Base-by-base conservation (phyloP, 2,888 invertebrate genomes). In the Tromatobia lineatoria region DNA sequence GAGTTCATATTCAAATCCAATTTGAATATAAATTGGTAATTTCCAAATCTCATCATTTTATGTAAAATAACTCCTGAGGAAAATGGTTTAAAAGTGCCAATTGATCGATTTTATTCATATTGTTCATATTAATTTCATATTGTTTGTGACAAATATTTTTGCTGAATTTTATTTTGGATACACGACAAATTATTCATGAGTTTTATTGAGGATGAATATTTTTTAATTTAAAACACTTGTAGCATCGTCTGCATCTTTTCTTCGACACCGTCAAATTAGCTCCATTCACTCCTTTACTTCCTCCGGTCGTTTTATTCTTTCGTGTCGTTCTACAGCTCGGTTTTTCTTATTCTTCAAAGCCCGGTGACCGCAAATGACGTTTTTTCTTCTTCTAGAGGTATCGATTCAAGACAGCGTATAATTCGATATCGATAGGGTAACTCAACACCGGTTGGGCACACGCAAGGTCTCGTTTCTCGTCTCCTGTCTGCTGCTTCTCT, bases 351-450 rank as follows among this genome's bases (percentile, higher is more conserved):
- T 80, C 73, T 82, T 47, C 59, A 34, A 64, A 70, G 77, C 74
- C 59, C 67, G 77, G 64, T 59, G 82, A 91, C 90, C 90, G 66
- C 90, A 90, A 76, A 61, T 83, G 87, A 77, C 86, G 88, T 91
- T 89, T 90, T 91, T 73, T 70, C 50, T 54, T 90, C 91, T 89
- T 85, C 84, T 80, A 69, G 74, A 82, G 87, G 88, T 91, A 92
- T 93, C 93, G 90, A 91, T 92, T 92, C 91, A 93, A 92, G 93
- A 91, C 91, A 87, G 90, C 93, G 93, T 91, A 93, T 93, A 93
- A 93, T 93, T 93, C 90, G 93, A 93, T 93, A 93, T 93, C 92
- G 92, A 93, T 93, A 91, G 88, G 87, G 93, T 92, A 93, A 91
- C 88, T 84, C 87, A 87, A 90, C 87, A 89, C 89, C 87, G 59